Conservation (phyloP, 1,140 invertebrate species). For the Atopsyche davidsoni region DNA sequence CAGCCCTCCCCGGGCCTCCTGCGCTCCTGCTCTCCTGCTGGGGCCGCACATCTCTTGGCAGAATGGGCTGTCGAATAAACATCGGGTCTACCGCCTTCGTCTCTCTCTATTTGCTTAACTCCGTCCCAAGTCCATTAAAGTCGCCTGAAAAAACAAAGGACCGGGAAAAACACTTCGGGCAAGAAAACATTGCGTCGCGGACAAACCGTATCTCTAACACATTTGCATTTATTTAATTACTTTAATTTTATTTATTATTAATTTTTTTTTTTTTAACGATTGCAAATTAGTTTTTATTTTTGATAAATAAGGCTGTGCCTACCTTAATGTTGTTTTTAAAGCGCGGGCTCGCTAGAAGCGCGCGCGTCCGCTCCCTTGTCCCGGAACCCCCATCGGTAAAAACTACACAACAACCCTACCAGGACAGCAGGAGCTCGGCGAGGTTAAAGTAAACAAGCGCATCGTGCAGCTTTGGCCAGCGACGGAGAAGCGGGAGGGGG, state of each 20-base stretch:
- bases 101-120: constrained; percentile 15
- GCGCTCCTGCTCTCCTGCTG: constrained; percentile 15
- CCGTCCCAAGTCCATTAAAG: constrained; percentile 15
- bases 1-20: constrained; percentile 2
- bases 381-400: constrained; percentile 23
- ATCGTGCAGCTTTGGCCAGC: not conserved
- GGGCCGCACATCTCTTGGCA: constrained; percentile 17
- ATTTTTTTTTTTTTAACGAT: too few relatives aligned
- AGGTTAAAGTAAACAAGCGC: constrained; percentile 28
- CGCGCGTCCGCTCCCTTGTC: not conserved
- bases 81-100: not conserved
- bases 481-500: constrained; percentile 1
- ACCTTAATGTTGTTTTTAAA: too few relatives aligned
- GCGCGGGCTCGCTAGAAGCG: too few relatives aligned
- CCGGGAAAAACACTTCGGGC: too few relatives aligned
- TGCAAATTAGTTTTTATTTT: too few relatives aligned
- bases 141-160: constrained; percentile 14
- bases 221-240: too few relatives aligned
- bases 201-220: too few relatives aligned
- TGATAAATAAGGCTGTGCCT: too few relatives aligned
- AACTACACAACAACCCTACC: constrained; percentile 30
- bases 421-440: constrained; percentile 19
- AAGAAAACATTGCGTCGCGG: too few relatives aligned
- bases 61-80: constrained; percentile 15
- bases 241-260: too few relatives aligned